Conservation (phyloP, 2,797 vertebrate genomes). For the Novumbra hubbsi region DNA sequence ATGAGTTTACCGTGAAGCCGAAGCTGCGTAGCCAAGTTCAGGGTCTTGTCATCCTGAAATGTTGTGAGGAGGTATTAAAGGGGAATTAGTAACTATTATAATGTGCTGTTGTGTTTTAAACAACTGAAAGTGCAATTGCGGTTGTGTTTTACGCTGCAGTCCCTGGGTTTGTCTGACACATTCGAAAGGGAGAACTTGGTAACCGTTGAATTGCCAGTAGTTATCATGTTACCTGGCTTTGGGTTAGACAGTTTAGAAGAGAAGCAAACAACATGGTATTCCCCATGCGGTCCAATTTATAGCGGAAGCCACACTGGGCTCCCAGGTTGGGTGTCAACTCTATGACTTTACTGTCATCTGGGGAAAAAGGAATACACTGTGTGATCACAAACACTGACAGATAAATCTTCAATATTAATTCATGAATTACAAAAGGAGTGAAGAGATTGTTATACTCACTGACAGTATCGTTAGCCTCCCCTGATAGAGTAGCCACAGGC, state of each 20-base stretch:
- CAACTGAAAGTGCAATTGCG: too few relatives aligned
- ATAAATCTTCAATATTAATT: too few relatives aligned
- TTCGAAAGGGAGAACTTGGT: not conserved
- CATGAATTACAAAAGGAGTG: not conserved
- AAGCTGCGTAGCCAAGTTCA: slow-evolving; percentile 60
- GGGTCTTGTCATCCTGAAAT: slow-evolving; percentile 63
- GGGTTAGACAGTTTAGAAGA: slow-evolving; percentile 72
- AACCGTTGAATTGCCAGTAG: not conserved
- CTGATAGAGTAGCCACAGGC: slow-evolving; percentile 45
- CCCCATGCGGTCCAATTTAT: slow-evolving; percentile 47
- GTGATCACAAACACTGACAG: not conserved
- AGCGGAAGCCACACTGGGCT: slow-evolving; percentile 71
- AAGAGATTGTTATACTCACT: slow-evolving; percentile 41
- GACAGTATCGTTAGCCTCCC: slow-evolving; percentile 51
- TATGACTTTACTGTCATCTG: slow-evolving; percentile 54
- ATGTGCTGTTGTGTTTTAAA: too few relatives aligned
- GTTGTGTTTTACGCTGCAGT: too few relatives aligned
- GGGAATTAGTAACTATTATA: too few relatives aligned
- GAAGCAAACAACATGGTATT: slow-evolving; percentile 65
- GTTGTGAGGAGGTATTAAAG: not conserved
- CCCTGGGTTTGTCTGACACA: not conserved
- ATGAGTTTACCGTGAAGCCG: slow-evolving; percentile 41
- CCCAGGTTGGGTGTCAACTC: slow-evolving; percentile 55
- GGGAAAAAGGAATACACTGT: not conserved
- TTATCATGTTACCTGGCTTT: slow-evolving; percentile 54